Percentiles rank a stretch among this genome's conserved stretches.
These are phyloP conservation scores for Dynastes tityus DNA, from an alignment of 2,888 invertebrate genomes.

Conservation along the genomic window DNA sequence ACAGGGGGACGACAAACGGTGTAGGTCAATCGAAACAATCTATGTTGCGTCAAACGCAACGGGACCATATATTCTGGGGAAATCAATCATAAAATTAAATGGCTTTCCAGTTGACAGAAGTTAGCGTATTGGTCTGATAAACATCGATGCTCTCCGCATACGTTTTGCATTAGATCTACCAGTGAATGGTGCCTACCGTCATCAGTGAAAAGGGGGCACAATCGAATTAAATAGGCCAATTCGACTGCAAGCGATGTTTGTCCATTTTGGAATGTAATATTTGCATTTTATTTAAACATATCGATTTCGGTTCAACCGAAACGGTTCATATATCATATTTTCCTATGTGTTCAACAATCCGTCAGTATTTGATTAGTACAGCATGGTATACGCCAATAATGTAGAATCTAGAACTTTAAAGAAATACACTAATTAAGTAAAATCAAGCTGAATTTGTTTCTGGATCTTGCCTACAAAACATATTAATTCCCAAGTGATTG, in stretches of 20 bases:
- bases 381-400: too few species aligned
- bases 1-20: background rate
- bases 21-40: constrained; percentile 16
- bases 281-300: too few species aligned
- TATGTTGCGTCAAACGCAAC: constrained; percentile 29
- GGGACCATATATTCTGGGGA: constrained; percentile 8
- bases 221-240: background rate
- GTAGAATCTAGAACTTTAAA: too few species aligned
- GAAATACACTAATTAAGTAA: too few species aligned
- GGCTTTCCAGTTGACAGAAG: constrained; percentile 28
- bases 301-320: too few species aligned
- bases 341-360: too few species aligned
- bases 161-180: constrained; percentile 16
- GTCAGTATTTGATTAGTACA: too few species aligned
- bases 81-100: constrained; percentile 38
- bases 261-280: background rate
- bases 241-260: background rate
- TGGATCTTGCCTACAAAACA: too few species aligned
- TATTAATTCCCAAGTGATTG: too few species aligned
- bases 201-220: background rate
- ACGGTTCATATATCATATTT: too few species aligned
- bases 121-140: constrained; percentile 26
- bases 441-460: too few species aligned
- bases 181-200: background rate
- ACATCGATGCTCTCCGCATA: constrained; percentile 20